A percentile compares a stretch with the other conserved stretches of the same genome.
These are phyloP conservation scores for Gadus chalcogrammus DNA, from an alignment of 2,113 vertebrate genomes.

Conservation along the genomic window DNA sequence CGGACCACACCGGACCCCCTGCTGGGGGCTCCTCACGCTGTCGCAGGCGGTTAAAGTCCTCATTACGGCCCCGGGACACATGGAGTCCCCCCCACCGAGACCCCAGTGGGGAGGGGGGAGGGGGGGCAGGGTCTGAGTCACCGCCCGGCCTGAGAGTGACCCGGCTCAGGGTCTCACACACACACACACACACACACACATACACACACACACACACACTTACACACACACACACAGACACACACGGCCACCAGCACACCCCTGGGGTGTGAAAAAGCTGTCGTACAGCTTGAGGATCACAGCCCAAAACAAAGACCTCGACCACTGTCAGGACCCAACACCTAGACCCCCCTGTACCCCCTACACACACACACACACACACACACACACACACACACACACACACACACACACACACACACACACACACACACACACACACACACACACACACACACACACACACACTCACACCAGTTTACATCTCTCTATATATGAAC, in stretches of 20 bases:
- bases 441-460: not conserved
- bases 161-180: not conserved
- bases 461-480: not conserved
- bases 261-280: conserved; percentile 34
- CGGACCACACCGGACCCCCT: conserved; percentile 36
- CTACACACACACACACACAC: not conserved
- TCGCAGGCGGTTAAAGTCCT: conserved; percentile 74
- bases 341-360: not conserved
- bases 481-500: too few species aligned
- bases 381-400: not conserved
- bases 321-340: conserved; percentile 31
- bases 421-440: not conserved
- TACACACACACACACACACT: conserved; percentile 13
- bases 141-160: conserved; percentile 34
- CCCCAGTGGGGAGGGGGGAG: conserved; percentile 44
- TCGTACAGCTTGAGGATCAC: conserved; percentile 20
- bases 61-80: conserved; percentile 68
- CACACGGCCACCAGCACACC: conserved; percentile 5
- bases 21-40: conserved; percentile 64
- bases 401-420: not conserved
- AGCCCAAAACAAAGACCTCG: conserved; percentile 33
- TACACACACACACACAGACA: conserved; percentile 12
- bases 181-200: not conserved
- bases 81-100: conserved; percentile 48
- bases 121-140: conserved; percentile 45